phyloP scores from a whole-genome alignment of 1,140 invertebrate genomes.

The Drosophila mojavensis region DNA sequence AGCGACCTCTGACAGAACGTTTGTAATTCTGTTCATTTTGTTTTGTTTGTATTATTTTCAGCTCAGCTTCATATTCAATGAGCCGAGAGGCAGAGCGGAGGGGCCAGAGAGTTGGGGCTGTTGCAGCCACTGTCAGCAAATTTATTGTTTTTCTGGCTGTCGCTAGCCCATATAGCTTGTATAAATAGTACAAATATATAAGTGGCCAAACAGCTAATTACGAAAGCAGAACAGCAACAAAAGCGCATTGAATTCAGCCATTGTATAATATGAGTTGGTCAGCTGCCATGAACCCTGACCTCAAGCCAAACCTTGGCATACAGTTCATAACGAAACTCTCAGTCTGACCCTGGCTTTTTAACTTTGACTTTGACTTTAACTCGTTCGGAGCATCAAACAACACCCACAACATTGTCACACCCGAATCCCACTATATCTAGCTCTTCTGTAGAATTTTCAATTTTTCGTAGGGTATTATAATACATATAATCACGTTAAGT shows the following conservation, averaged over 20 bases:
- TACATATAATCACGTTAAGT: too few relatives aligned
- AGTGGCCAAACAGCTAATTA: constrained; percentile 23
- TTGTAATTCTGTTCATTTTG: neutral
- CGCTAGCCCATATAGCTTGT: constrained; percentile 1
- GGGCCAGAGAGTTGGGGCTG: neutral
- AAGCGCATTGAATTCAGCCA: constrained; percentile 4
- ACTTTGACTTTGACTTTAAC: neutral
- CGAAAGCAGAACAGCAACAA: neutral
- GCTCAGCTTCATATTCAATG: constrained; percentile 1
- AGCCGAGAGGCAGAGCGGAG: neutral
- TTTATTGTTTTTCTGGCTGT: constrained; percentile 3
- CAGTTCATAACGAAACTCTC: neutral
- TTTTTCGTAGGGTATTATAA: neutral
- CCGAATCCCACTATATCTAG: neutral
- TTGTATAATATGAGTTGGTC: neutral
- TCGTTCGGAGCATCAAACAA: neutral
- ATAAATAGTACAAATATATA: constrained; percentile 45
- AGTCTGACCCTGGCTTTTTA: neutral
- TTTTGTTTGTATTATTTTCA: constrained; percentile 6
- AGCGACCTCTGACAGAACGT: constrained; percentile 6
- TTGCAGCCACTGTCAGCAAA: constrained; percentile 21
- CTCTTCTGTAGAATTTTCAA: neutral
- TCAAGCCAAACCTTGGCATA: neutral
- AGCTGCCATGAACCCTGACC: neutral
- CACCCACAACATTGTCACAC: neutral